A percentile compares a stretch with the other conserved stretches of the same genome.
These are phyloP conservation scores for Cheilosia grossa DNA, from an alignment of 2,888 invertebrate genomes.

Conservation along the genomic window DNA sequence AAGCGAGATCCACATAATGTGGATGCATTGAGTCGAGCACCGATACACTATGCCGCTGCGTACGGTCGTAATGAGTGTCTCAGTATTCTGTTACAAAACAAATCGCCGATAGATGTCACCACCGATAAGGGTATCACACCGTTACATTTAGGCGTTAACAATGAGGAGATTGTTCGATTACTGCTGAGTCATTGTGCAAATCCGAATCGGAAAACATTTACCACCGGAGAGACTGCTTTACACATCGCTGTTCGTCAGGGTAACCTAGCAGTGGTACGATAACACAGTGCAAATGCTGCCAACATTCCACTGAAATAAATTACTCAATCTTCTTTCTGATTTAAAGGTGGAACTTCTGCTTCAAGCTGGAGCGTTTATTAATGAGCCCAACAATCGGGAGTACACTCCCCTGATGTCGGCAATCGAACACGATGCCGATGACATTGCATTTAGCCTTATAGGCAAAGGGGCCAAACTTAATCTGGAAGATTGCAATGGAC, in stretches of 20 bases:
- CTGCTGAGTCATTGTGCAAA: conserved; percentile 85
- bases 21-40: conserved; percentile 84
- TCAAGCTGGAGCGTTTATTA: conserved; percentile 85
- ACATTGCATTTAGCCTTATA: conserved; percentile 85
- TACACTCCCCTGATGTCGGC: conserved; percentile 84
- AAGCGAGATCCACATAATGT: conserved; percentile 79
- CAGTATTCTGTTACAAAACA: conserved; percentile 86
- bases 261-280: conserved; percentile 84
- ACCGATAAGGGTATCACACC: conserved; percentile 88
- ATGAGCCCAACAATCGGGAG: conserved; percentile 86
- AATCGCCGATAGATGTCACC: conserved; percentile 86
- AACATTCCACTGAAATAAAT: background rate
- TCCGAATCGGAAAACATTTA: conserved; percentile 86
- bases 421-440: conserved; percentile 79
- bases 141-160: conserved; percentile 88
- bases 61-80: conserved; percentile 87
- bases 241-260: conserved; percentile 87
- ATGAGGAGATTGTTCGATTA: conserved; percentile 85
- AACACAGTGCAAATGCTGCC: too few relatives aligned
- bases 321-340: background rate
- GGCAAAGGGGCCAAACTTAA: conserved; percentile 86
- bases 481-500: conserved; percentile 86
- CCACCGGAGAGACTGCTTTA: conserved; percentile 86
- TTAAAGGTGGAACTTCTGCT: conserved; percentile 85
- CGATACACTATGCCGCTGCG: conserved; percentile 90